Percentiles rank a stretch among this genome's conserved stretches.
These are phyloP conservation scores for Argyresthia albistria DNA, from an alignment of 2,888 invertebrate genomes.

Conservation along the genomic window DNA sequence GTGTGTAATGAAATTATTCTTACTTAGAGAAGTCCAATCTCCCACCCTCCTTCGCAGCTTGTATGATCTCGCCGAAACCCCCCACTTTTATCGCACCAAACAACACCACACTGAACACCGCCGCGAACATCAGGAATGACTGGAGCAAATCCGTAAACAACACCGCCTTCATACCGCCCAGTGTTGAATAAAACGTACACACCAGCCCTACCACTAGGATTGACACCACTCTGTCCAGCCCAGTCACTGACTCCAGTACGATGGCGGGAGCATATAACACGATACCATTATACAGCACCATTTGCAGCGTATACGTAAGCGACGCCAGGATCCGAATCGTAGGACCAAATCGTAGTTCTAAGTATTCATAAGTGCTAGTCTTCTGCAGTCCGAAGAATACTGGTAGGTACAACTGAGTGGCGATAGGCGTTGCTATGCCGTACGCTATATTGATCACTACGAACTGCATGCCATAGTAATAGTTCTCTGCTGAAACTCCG, in stretches of 20 bases:
- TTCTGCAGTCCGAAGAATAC: slow-evolving; percentile 88
- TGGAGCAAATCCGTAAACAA: slow-evolving; percentile 90
- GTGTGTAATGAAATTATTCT: slow-evolving; percentile 18
- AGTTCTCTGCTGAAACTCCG: slow-evolving; percentile 92
- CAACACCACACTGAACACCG: slow-evolving; percentile 84
- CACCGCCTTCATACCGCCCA: slow-evolving; percentile 94
- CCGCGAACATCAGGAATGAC: slow-evolving; percentile 87
- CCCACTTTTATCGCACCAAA: slow-evolving; percentile 80
- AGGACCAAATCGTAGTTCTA: slow-evolving; percentile 89
- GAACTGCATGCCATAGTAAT: slow-evolving; percentile 87
- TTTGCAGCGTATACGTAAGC: slow-evolving; percentile 88
- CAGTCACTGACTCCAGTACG: slow-evolving; percentile 89
- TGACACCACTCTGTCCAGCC: slow-evolving; percentile 80
- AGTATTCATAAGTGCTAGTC: slow-evolving; percentile 94
- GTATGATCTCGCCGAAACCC: slow-evolving; percentile 80
- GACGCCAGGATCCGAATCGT: slow-evolving; percentile 84
- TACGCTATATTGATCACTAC: slow-evolving; percentile 84
- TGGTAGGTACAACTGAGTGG: slow-evolving; percentile 84
- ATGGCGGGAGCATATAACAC: slow-evolving; percentile 95
- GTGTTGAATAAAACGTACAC: slow-evolving; percentile 89
- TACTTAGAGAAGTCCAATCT: slow-evolving; percentile 81
- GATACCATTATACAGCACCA: slow-evolving; percentile 92
- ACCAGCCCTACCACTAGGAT: slow-evolving; percentile 83
- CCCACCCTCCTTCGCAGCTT: slow-evolving; percentile 76
- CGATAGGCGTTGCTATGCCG: slow-evolving; percentile 81